phyloP scores from a whole-genome alignment of 2,113 vertebrate species.

The Ciconia maguari region DNA sequence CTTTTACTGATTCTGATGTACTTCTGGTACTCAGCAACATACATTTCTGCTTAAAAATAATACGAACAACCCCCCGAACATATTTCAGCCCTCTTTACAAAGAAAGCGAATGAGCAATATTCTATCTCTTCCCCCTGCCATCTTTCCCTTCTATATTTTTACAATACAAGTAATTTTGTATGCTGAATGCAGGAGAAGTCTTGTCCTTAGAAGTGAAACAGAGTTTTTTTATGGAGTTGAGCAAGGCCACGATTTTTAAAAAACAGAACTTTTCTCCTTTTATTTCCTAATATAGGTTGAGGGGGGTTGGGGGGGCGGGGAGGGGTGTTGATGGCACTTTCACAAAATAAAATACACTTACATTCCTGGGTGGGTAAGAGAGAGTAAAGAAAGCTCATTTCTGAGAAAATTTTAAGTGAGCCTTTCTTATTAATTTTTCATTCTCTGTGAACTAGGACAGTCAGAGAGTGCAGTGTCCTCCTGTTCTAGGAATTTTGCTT shows the following conservation, averaged over 20 bases:
- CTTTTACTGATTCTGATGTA: background rate
- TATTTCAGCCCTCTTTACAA: background rate
- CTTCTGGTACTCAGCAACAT: background rate
- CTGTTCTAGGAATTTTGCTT: background rate
- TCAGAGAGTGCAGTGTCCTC: background rate
- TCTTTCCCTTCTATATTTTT: background rate
- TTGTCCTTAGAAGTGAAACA: background rate
- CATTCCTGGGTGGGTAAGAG: background rate
- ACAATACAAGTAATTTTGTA: background rate
- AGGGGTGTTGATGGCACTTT: background rate
- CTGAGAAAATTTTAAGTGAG: background rate
- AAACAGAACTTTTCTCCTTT: background rate
- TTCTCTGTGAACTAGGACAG: background rate
- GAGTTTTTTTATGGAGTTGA: background rate
- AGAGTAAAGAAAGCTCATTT: background rate
- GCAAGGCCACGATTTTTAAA: background rate
- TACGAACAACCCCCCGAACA: rapidly evolving
- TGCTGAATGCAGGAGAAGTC: background rate
- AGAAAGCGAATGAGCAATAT: background rate
- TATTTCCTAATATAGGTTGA: no score
- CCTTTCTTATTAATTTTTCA: background rate
- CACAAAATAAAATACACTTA: background rate
- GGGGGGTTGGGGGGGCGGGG: background rate
- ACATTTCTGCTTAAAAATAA: background rate
- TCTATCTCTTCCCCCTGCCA: background rate